These are phyloP conservation scores for Pristionchus fissidentatus DNA, from an alignment of 2,888 invertebrate genomes.

Conservation along the genomic window DNA sequence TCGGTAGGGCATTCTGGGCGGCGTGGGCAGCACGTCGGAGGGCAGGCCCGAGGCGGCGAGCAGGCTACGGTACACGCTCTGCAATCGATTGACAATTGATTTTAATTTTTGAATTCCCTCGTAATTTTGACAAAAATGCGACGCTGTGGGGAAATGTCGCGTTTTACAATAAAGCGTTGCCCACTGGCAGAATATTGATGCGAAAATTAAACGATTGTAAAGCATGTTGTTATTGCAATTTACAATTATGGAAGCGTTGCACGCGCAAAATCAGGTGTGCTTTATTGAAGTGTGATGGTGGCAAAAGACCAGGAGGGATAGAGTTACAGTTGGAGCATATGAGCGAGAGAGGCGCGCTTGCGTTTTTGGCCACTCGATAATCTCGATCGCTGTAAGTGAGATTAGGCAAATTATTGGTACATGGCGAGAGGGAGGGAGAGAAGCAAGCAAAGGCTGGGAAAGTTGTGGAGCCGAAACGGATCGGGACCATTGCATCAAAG, in stretches of 20 bases:
- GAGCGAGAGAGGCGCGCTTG: not conserved
- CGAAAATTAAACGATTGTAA: not conserved
- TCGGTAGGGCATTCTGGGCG: constrained; percentile 61
- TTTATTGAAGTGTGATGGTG: too few species aligned
- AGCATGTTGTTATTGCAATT: not conserved
- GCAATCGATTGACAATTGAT: not conserved
- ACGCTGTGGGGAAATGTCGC: not conserved
- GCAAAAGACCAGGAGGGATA: not conserved
- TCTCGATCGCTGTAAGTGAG: not conserved
- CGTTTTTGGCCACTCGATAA: too few species aligned
- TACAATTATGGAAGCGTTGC: too few species aligned
- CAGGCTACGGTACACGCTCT: constrained; percentile 41
- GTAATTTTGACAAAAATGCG: not conserved
- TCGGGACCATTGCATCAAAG: too few species aligned
- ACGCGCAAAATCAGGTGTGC: not conserved
- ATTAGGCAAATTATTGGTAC: constrained; percentile 28
- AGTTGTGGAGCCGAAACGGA: too few species aligned
- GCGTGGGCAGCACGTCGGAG: not conserved
- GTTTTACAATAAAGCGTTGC: not conserved
- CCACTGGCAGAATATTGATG: not conserved
- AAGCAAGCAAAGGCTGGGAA: not conserved
- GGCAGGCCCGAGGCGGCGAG: constrained; percentile 32
- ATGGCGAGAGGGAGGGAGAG: not conserved
- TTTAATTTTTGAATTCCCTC: constrained; percentile 29
- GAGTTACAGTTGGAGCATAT: not conserved